A percentile compares a stretch with the other conserved stretches of the same genome.
Conservation (phyloP, 1,140 invertebrate species). For the Diabrotica virgifera region DNA sequence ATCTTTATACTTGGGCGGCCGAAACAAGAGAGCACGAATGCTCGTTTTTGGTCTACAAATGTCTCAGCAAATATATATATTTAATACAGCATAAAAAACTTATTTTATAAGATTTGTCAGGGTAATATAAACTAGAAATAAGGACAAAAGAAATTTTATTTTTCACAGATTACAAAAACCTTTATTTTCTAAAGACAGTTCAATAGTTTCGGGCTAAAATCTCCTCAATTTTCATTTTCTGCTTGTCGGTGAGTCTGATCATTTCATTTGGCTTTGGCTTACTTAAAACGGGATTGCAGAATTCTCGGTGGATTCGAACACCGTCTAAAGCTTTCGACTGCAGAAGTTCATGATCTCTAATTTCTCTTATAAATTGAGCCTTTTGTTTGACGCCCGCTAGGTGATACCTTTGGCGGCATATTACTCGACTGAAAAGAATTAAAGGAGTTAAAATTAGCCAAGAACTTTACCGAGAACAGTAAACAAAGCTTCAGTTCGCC, state of each 20-base stretch:
- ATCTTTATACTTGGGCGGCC: too few species aligned
- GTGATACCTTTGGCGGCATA: slow-evolving; percentile 42
- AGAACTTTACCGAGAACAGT: too few species aligned
- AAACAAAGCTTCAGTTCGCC: too few species aligned
- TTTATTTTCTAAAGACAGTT: not conserved
- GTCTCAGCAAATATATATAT: too few species aligned
- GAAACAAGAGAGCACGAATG: too few species aligned
- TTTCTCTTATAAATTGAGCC: slow-evolving; percentile 41
- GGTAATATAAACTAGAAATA: not conserved
- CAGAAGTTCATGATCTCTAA: slow-evolving; percentile 38
- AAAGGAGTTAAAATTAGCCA: not conserved
- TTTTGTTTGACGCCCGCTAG: slow-evolving; percentile 33
- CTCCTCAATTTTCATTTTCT: slow-evolving; percentile 24
- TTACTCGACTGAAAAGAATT: slow-evolving; percentile 39
- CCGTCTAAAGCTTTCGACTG: slow-evolving; percentile 41
- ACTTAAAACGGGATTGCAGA: slow-evolving; percentile 37
- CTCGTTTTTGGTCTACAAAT: too few species aligned
- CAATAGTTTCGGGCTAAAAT: slow-evolving; percentile 12
- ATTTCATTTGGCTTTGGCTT: slow-evolving; percentile 30
- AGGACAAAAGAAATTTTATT: not conserved
- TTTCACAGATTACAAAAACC: not conserved
- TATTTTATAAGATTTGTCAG: too few species aligned
- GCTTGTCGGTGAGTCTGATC: slow-evolving; percentile 33
- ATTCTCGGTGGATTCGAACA: slow-evolving; percentile 42
- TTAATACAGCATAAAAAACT: too few species aligned